These are phyloP conservation scores for Phrynocephalus versicolor DNA, from an alignment of 2,113 vertebrate genomes.

Conservation along the genomic window DNA sequence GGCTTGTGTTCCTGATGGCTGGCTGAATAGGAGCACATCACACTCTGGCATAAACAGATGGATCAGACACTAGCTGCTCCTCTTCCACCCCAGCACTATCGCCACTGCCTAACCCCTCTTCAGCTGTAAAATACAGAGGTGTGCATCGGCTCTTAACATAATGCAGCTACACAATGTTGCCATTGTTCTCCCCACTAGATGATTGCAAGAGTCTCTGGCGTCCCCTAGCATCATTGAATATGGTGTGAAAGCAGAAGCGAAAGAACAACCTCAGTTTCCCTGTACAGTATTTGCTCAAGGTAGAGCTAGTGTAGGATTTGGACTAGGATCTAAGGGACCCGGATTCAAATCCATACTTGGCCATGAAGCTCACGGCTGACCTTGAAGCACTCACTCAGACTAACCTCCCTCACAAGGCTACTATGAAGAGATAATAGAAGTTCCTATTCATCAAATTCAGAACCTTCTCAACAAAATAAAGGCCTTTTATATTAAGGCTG, in stretches of 20 bases:
- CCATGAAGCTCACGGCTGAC: too few relatives aligned
- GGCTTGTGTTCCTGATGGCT: slow-evolving; percentile 36
- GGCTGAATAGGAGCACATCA: slow-evolving; percentile 18
- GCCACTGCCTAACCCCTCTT: neutral
- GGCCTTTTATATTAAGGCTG: neutral
- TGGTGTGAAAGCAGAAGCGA: neutral
- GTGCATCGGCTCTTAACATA: neutral
- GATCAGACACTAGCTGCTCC: slow-evolving; percentile 17
- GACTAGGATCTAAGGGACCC: too few relatives aligned
- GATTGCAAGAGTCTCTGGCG: neutral
- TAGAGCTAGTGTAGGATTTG: too few relatives aligned
- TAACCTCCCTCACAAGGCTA: too few relatives aligned
- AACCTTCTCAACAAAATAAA: neutral
- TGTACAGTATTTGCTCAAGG: too few relatives aligned
- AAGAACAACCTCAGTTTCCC: neutral
- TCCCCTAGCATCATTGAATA: neutral
- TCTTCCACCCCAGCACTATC: neutral
- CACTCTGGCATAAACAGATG: slow-evolving; percentile 35
- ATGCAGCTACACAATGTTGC: neutral
- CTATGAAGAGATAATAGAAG: too few relatives aligned
- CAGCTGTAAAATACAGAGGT: neutral
- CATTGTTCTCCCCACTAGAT: neutral
- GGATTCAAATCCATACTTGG: too few relatives aligned
- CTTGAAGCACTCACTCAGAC: too few relatives aligned
- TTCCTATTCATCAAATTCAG: too few relatives aligned